Evolutionary conservation across 2,113 vertebrate species (phyloP).

Genomic region (Microcebus ravelobensis): DNA sequence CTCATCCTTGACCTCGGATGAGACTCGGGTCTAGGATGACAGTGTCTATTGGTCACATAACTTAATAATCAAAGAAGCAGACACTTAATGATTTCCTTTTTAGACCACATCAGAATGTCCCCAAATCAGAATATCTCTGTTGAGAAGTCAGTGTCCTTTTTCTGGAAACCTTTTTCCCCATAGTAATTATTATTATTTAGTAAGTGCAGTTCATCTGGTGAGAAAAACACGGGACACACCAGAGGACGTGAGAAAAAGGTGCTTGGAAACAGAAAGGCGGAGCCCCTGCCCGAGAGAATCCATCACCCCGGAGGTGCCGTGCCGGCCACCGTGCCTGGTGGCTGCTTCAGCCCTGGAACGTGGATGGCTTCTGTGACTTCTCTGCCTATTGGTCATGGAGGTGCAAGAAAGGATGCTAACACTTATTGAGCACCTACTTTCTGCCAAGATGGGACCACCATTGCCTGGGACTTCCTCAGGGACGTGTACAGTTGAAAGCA

Average conservation of each 20-base stretch:
- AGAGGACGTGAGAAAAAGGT: neutral
- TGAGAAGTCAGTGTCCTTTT: neutral
- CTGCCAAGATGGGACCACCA: neutral
- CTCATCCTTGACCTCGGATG: neutral
- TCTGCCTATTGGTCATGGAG: neutral
- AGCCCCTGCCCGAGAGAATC: neutral
- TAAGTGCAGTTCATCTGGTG: neutral
- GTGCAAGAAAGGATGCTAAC: neutral
- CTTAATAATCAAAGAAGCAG: neutral
- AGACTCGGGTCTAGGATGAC: neutral
- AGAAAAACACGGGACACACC: neutral
- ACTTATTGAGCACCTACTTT: accelerated
- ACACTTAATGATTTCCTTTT: neutral
- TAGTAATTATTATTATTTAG: neutral
- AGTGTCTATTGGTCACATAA: neutral
- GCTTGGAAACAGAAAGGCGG: neutral
- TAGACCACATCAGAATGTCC: neutral
- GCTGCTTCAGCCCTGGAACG: neutral
- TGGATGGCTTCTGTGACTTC: neutral
- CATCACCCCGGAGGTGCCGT: neutral
- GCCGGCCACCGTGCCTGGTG: too few species aligned
- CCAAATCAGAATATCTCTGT: neutral
- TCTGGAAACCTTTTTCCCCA: neutral
- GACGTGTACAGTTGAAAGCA: neutral
- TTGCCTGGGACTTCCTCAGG: neutral